Conservation (phyloP, 2,888 invertebrate genomes). For the Chaetogeoica ovagalla region DNA sequence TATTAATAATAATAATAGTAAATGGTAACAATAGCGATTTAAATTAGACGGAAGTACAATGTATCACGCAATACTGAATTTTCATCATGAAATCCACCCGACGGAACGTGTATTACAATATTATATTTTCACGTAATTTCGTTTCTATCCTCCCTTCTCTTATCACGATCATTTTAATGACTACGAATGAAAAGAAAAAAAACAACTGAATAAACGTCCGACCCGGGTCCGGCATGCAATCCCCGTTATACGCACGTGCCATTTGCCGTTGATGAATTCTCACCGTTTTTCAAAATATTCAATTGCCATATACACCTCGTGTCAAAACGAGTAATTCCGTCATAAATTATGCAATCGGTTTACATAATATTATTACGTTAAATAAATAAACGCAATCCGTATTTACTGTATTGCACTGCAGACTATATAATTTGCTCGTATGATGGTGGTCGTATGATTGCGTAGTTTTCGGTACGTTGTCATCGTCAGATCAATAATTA, state of each 20-base stretch:
- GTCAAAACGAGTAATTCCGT: no score
- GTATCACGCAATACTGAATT: slow-evolving; percentile 12
- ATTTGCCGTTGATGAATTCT: neutral
- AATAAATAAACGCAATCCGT: no score
- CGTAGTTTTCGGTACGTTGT: neutral
- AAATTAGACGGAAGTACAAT: slow-evolving; percentile 3
- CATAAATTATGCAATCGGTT: no score
- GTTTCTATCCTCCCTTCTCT: neutral
- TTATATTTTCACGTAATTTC: neutral
- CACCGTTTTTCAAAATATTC: neutral
- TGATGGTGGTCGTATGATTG: neutral
- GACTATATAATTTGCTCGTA: neutral
- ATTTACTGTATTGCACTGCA: no score
- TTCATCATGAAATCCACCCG: neutral
- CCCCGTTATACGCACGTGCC: neutral
- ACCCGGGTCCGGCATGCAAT: neutral
- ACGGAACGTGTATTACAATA: neutral
- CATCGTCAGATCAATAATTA: no score
- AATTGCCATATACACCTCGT: no score
- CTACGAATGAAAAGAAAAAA: no score
- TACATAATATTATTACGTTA: no score
- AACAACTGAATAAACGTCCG: no score
- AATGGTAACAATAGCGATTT: no score
- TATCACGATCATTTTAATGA: neutral
- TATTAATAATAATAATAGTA: neutral